Evolutionary conservation across 1,140 invertebrate genomes (phyloP), one percentile per base, ranked within the genome.

Genomic region (Bathynomus jamesi): DNA sequence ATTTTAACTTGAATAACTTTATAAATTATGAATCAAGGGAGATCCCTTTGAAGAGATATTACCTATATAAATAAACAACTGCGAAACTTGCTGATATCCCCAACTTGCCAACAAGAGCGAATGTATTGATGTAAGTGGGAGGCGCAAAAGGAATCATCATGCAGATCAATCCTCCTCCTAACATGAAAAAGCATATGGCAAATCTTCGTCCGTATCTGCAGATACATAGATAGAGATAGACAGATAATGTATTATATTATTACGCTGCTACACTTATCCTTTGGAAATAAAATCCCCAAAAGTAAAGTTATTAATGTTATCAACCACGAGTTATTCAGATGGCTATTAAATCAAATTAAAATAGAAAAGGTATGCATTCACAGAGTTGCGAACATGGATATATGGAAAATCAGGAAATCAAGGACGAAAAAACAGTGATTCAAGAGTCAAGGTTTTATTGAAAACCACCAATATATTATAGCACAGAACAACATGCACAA

Each of bases 71-170:
- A 71, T 82, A 82, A 65, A 82, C 79, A 60, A 80, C 79, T 60
- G 76, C 71, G 72, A 82, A 83, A 13, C 81, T 78, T 5, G 81
- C 81, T 10, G 82, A 80, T 72, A 83, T 81, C 24, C 78, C 79
- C 74, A 83, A 80, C 76, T 83, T 83, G 31, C 83, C 83, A 46
- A 80, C 46, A 2, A 84, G 76, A 27, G 82, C 82, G 40, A 84
- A 61, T 73, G 25, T 70, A 46, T 3, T 27, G 17, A 30, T 32
- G n/a, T 25, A n/a, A 30, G 46, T n/a, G 28, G 64, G 64, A 4
- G 7, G 71, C 53, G 17, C 71, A 61, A 40, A 78, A 67, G 72
- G 70, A 30, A 75, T 73, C 40, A 66, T 53, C n/a, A 76, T 27
- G 53, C 74, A 76, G 3, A 67, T 61, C n/a, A 65, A 30, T 28